Percentiles rank a stretch among this genome's conserved stretches.
Conservation (phyloP, 2,113 vertebrate species). For the Actinemys pallida region DNA sequence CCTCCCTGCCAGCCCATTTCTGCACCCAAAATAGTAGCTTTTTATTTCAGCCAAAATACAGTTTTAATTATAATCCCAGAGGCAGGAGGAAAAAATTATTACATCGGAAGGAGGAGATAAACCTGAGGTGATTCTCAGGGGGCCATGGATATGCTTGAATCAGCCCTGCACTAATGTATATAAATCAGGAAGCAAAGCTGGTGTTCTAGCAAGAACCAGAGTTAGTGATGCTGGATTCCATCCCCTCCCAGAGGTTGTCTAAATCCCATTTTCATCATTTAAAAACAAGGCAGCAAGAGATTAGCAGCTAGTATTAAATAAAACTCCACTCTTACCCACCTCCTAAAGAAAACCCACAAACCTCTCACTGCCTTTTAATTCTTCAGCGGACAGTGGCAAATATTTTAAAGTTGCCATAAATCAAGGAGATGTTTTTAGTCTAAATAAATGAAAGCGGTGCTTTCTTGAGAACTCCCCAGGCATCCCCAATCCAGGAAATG, state of each 20-base stretch:
- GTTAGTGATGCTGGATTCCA: background rate
- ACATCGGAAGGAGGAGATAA: background rate
- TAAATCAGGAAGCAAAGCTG: background rate
- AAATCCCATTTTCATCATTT: background rate
- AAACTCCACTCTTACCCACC: too few species aligned
- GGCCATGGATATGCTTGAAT: background rate
- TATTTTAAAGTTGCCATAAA: slow-evolving; percentile 7
- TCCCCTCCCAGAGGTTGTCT: background rate
- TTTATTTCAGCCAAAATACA: background rate
- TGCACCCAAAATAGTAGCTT: background rate
- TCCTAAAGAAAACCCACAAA: background rate
- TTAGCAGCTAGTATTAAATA: background rate
- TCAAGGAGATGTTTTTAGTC: slow-evolving; percentile 38
- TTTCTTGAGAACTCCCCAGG: slow-evolving; percentile 43
- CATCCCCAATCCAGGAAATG: slow-evolving; percentile 46
- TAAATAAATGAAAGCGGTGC: slow-evolving; percentile 33
- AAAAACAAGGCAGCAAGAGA: accelerated
- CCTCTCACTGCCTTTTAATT: background rate
- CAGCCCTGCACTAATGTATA: background rate
- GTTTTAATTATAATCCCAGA: background rate
- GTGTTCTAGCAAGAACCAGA: background rate
- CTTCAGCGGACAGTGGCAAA: background rate
- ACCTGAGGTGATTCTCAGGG: background rate
- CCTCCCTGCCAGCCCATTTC: background rate
- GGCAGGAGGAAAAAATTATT: background rate